phyloP scores from a whole-genome alignment of 2,113 vertebrate species.

The Lampris megalopsis region DNA sequence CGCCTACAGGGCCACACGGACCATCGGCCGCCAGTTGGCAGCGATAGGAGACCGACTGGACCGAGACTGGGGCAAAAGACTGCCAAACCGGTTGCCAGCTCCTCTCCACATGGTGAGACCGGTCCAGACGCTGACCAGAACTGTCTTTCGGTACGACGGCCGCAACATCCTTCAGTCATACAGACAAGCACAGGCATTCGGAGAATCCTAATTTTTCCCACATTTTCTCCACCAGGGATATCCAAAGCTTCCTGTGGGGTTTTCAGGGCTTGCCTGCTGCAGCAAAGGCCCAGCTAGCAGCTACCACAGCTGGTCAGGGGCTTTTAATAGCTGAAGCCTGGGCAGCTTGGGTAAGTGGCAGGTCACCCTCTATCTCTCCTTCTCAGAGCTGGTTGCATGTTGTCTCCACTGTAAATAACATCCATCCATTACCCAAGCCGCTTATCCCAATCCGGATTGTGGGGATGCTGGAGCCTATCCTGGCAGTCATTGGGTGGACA shows the following conservation, averaged over 20 bases:
- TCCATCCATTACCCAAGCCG: too few relatives aligned
- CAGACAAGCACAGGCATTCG: background rate
- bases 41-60: constrained; percentile 88
- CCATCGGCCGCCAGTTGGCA: constrained; percentile 86
- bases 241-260: constrained; percentile 50
- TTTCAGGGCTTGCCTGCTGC: constrained; percentile 57
- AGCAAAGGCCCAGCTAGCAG: constrained; percentile 63
- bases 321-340: constrained; percentile 53
- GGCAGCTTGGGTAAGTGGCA: constrained; percentile 67
- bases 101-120: constrained; percentile 57
- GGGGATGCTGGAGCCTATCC: too few relatives aligned
- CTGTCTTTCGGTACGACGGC: constrained; percentile 60
- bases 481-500: too few relatives aligned
- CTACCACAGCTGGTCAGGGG: constrained; percentile 43
- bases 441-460: too few relatives aligned
- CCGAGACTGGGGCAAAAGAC: constrained; percentile 52
- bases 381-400: background rate
- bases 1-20: constrained; percentile 67
- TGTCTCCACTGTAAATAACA: too few relatives aligned
- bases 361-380: background rate
- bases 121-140: constrained; percentile 60
- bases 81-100: constrained; percentile 33
- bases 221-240: constrained; percentile 54
- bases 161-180: background rate
- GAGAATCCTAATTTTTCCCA: too few relatives aligned